Percentiles rank a stretch among this genome's conserved stretches.
Conservation (phyloP, 2,888 invertebrate species). For the Hypselothyrea guttata region DNA sequence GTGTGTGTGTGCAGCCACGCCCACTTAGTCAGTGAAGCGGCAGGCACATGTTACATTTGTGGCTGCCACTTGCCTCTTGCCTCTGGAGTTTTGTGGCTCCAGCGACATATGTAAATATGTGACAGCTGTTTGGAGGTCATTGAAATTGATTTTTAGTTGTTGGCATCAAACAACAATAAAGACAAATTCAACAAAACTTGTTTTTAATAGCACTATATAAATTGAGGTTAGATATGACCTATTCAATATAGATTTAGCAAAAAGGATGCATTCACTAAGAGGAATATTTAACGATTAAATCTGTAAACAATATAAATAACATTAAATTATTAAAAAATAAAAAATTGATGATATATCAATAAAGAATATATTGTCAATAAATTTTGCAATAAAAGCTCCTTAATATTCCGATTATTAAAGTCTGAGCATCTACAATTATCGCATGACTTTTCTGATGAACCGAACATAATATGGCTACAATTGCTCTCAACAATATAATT, state of each 20-base stretch:
- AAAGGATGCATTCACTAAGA: too few species aligned
- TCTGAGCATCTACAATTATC: too few species aligned
- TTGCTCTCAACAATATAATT: too few species aligned
- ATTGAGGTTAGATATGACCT: neutral
- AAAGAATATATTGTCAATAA: too few species aligned
- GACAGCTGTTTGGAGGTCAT: constrained; percentile 63
- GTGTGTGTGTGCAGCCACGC: constrained; percentile 2
- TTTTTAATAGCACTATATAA: constrained; percentile 1
- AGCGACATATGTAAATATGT: constrained; percentile 66
- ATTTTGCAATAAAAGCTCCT: too few species aligned
- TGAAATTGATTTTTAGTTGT: constrained; percentile 56
- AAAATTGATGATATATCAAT: too few species aligned
- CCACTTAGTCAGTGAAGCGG: constrained; percentile 24
- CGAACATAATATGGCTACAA: too few species aligned
- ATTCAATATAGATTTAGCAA: neutral
- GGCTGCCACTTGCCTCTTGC: constrained; percentile 19
- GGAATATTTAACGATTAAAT: too few species aligned
- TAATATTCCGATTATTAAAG: too few species aligned
- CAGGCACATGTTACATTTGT: constrained; percentile 42
- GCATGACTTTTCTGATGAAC: too few species aligned
- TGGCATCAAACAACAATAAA: neutral
- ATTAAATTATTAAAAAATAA: too few species aligned
- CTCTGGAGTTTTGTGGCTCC: constrained; percentile 22
- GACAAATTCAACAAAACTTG: constrained; percentile 6
- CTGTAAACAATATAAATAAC: too few species aligned